Evolutionary conservation across 2,113 vertebrate genomes (phyloP), one percentile per base, ranked within the genome.

Genomic region (Alces alces): DNA sequence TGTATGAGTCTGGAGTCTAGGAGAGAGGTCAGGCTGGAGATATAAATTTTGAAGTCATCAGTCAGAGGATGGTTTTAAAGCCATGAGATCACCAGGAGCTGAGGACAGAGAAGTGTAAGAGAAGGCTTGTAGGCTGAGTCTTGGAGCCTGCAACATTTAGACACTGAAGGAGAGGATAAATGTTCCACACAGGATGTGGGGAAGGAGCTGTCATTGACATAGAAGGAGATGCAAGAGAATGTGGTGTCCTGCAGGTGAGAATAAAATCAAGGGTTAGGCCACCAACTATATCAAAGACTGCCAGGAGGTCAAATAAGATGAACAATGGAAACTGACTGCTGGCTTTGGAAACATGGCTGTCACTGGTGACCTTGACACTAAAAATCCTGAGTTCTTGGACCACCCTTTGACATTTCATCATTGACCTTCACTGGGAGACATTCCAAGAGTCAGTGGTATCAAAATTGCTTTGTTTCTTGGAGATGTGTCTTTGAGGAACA

Each of bases 81-180:
- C 95, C 66, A 64, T 36, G 90, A 96, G 93, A 23, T 80, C 93
- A 93, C 57, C 23, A 64, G 76, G 45, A 55, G 43, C 43, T 5
- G 43, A 39, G 43, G 23, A 43, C 45, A 25, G 86, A 36, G 45
- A 17, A 9, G 47, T 14, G 2, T 6, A 39, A 73, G 73, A 30
- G 57, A 47, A 15, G 2, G 2, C 30, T n/a, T 55, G n/a, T 1
- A 13, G 90, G 66, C 13, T 1, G 64, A 43, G 82, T 9, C 83
- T 87, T 47, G 28, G 23, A 61, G 33, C 30, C 52, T 15, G 27
- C 1, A 6, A 27, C 28, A 43, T 3, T 21, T 12, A 79, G 89
- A 87, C 6, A 0, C 1, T 3, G 33, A 66, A 60, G 17, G 30
- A n/a, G 15, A 55, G 88, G 79, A 73, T 43, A 85, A 13, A n/a